phyloP scores from a whole-genome alignment of 1,140 invertebrate species.

The Trachymyrmex septentrionalis region DNA sequence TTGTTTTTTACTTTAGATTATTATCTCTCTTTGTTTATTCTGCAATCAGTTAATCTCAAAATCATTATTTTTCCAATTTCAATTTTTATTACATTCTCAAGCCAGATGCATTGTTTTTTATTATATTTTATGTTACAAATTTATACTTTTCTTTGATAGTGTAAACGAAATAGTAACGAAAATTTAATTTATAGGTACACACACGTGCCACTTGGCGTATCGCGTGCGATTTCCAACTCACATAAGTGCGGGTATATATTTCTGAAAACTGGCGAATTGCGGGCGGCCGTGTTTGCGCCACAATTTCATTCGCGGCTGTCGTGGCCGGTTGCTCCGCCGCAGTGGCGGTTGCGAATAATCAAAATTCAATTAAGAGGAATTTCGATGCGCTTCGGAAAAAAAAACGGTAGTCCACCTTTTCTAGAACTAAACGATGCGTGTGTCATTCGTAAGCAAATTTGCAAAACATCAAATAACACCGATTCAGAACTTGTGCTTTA shows the following conservation, averaged over 20 bases:
- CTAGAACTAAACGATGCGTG: conserved; percentile 5
- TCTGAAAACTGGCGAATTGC: conserved; percentile 58
- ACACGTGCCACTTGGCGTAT: not conserved
- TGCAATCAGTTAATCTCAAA: not conserved
- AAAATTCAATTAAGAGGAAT: conserved; percentile 72
- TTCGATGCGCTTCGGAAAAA: conserved; percentile 39
- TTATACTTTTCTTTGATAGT: not conserved
- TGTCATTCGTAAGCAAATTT: conserved; percentile 17
- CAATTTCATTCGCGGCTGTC: conserved; percentile 58
- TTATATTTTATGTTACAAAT: not conserved
- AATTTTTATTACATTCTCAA: not conserved
- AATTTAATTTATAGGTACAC: conserved; percentile 37
- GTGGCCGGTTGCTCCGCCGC: conserved; percentile 20
- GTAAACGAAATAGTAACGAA: not conserved
- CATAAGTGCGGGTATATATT: conserved; percentile 52
- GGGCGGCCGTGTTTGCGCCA: conserved; percentile 36
- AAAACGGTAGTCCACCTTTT: conserved; percentile 47
- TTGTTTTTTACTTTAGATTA: not conserved
- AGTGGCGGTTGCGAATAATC: conserved; percentile 66
- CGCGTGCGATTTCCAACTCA: conserved; percentile 48
- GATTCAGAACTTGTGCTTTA: not conserved
- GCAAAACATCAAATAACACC: not conserved
- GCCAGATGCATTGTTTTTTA: not conserved
- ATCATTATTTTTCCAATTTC: not conserved
- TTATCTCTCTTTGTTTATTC: not conserved